phyloP scores from a whole-genome alignment of 2,797 vertebrate species.

The Ctenopoma multispine region DNA sequence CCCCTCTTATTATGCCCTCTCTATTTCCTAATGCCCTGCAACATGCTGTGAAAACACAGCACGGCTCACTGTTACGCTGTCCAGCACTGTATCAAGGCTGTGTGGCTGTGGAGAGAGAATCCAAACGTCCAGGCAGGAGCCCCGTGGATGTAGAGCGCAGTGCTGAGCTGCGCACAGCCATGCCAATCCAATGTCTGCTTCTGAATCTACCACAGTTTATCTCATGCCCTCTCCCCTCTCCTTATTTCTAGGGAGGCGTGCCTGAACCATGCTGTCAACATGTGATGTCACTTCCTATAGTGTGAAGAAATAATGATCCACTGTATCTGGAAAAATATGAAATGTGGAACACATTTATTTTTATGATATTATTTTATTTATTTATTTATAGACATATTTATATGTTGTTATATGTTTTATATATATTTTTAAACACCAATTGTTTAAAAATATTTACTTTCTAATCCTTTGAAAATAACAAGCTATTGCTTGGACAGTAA shows the following conservation, averaged over 20 bases:
- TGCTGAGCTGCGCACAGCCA: constrained; percentile 69
- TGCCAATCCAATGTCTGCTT: constrained; percentile 73
- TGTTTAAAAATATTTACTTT: too few species aligned
- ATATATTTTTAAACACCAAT: not conserved
- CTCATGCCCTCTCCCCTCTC: constrained; percentile 73
- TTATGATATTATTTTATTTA: not conserved
- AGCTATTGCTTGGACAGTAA: too few species aligned
- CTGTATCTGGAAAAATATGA: constrained; percentile 20
- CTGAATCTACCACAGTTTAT: constrained; percentile 70
- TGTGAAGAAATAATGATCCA: constrained; percentile 52
- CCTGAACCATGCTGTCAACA: constrained; percentile 78
- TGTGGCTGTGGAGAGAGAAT: constrained; percentile 73
- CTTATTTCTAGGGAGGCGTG: constrained; percentile 76
- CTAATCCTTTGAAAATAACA: too few species aligned
- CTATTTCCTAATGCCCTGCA: constrained; percentile 62
- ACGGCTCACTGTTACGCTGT: constrained; percentile 61
- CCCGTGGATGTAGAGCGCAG: constrained; percentile 67
- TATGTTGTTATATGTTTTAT: too few species aligned
- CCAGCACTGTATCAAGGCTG: constrained; percentile 68
- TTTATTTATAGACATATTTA: too few species aligned
- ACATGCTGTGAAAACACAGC: constrained; percentile 65
- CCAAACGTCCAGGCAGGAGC: constrained; percentile 74
- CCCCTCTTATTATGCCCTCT: constrained; percentile 56
- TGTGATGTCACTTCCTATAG: constrained; percentile 84
- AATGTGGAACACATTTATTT: not conserved